phyloP scores from a whole-genome alignment of 1,140 invertebrate species.

The Trissolcus basalis region DNA sequence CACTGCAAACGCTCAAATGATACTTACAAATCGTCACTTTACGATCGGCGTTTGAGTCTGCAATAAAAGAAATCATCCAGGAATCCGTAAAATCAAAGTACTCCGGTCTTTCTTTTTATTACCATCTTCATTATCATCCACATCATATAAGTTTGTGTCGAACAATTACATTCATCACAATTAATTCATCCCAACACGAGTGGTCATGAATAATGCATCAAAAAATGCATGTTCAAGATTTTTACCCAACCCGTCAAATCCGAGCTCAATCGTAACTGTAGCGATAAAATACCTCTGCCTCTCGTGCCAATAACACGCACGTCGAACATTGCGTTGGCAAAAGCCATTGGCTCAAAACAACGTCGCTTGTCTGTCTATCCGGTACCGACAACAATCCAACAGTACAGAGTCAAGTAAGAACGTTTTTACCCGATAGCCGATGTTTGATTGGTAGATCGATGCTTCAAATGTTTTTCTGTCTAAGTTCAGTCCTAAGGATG shows the following conservation, averaged over 20 bases:
- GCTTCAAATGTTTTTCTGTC: too few relatives aligned
- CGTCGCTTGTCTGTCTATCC: constrained; percentile 11
- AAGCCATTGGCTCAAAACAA: constrained; percentile 6
- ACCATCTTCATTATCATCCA: too few relatives aligned
- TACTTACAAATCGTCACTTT: too few relatives aligned
- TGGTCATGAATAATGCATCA: constrained; percentile 53
- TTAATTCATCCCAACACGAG: constrained; percentile 48
- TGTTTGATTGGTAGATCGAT: constrained; percentile 50
- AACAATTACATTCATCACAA: constrained; percentile 50
- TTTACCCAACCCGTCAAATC: constrained; percentile 8
- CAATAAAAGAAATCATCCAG: background rate
- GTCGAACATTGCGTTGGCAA: constrained; percentile 26
- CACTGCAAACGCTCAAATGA: too few relatives aligned
- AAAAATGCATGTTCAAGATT: constrained; percentile 43
- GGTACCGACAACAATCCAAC: background rate
- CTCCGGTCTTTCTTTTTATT: constrained; percentile 25
- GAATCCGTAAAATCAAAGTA: constrained; percentile 25
- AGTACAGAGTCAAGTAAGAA: constrained; percentile 23
- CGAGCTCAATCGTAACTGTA: background rate
- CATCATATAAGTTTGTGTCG: constrained; percentile 20
- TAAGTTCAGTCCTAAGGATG: too few relatives aligned
- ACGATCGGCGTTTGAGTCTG: too few relatives aligned
- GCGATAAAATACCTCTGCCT: constrained; percentile 42
- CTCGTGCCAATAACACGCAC: constrained; percentile 40
- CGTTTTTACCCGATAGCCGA: constrained; percentile 10